Percentiles rank a stretch among this genome's conserved stretches.
These are phyloP conservation scores for Piaya cayana DNA, from an alignment of 2,113 vertebrate genomes.

Conservation along the genomic window DNA sequence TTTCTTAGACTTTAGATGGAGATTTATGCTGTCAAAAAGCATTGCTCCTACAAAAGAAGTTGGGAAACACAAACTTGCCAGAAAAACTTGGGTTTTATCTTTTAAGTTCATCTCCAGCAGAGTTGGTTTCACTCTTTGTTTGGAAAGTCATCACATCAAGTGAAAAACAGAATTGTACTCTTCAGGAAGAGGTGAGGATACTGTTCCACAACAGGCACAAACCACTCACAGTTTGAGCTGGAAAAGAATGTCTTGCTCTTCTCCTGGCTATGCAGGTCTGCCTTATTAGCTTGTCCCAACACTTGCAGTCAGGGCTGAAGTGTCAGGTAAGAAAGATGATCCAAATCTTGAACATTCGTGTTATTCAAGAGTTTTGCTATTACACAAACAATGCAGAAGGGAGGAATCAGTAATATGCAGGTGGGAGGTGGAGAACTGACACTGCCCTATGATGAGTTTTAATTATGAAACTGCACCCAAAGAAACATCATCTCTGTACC, in stretches of 20 bases:
- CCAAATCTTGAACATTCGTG: background rate
- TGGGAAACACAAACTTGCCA: background rate
- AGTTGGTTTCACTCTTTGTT: slow-evolving; percentile 7
- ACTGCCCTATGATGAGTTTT: background rate
- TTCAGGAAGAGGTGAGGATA: background rate
- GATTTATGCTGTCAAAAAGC: background rate
- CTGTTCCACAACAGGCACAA: background rate
- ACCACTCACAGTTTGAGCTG: background rate
- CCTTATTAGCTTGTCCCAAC: background rate
- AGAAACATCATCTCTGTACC: background rate
- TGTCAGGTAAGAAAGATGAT: background rate
- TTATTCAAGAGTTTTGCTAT: background rate
- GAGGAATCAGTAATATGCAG: background rate
- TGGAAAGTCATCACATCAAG: background rate
- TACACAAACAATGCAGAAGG: background rate
- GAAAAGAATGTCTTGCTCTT: background rate
- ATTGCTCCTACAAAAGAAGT: background rate
- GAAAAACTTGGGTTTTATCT: background rate
- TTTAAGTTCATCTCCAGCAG: background rate
- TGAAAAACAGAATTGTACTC: background rate
- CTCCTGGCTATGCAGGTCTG: background rate
- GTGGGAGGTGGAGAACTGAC: background rate
- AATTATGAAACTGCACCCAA: background rate
- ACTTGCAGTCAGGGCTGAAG: background rate
- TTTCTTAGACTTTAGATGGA: background rate